Evolutionary conservation across 2,113 vertebrate genomes (phyloP).

Genomic region (Ctenodactylus gundi): DNA sequence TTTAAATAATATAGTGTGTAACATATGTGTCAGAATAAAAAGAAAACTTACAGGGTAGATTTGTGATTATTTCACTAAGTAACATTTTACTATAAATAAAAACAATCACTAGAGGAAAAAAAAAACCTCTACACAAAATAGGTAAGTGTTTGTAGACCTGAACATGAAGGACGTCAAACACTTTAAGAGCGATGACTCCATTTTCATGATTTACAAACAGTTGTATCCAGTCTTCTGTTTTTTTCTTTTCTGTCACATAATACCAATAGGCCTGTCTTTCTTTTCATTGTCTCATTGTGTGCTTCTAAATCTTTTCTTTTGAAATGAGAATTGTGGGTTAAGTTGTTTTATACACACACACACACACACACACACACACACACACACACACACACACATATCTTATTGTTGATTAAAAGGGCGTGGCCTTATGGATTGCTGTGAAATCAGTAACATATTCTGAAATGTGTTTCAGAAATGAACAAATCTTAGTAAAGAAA

Average conservation of each 20-base stretch:
- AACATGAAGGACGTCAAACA: conserved; percentile 24
- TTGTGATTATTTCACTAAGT: background rate
- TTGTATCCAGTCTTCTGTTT: conserved; percentile 29
- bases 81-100: conserved; percentile 36
- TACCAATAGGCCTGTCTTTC: background rate
- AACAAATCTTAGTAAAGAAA: background rate
- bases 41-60: background rate
- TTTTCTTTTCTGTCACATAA: conserved; percentile 46
- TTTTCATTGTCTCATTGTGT: conserved; percentile 9
- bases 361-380: no score
- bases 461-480: background rate
- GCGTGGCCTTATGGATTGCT: background rate
- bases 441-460: background rate
- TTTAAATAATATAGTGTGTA: background rate
- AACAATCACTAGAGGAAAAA: background rate
- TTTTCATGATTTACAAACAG: conserved; percentile 60
- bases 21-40: conserved; percentile 9
- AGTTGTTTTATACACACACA: no score
- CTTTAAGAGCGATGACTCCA: conserved; percentile 33
- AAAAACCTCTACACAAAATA: background rate
- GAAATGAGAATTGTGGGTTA: conserved; percentile 40
- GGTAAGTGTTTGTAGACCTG: conserved; percentile 26
- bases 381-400: no score
- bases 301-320: conserved; percentile 52
- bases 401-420: conserved; percentile 33